Evolutionary conservation across 2,888 invertebrate genomes (phyloP).

Genomic region (Rhabditophanes sp.): DNA sequence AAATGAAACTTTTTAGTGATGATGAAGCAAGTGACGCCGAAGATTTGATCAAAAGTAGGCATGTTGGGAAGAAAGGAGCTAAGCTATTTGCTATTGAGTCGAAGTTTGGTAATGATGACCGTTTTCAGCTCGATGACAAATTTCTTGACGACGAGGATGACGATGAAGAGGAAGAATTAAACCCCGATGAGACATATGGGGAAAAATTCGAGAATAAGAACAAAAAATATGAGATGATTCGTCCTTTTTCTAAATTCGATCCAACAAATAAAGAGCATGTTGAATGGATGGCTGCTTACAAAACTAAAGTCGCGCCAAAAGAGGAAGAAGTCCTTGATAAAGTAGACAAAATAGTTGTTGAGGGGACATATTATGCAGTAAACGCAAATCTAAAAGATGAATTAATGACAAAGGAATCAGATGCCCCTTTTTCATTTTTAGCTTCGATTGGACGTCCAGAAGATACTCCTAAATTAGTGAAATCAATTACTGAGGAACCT

Average conservation of each 20-base stretch:
- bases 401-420: no score
- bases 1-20: no score
- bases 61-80: constrained; percentile 4
- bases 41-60: neutral
- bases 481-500: no score
- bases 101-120: constrained; percentile 4
- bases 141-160: constrained; percentile 18
- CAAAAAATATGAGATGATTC: constrained; percentile 7
- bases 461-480: no score
- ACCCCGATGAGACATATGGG: constrained; percentile 8
- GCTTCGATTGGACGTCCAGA: no score
- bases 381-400: no score
- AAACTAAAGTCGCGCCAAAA: no score
- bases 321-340: no score
- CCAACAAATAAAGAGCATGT: constrained; percentile 29
- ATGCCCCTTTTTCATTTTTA: no score
- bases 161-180: constrained; percentile 16
- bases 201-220: constrained; percentile 13
- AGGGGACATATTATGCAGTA: no score
- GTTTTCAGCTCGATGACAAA: constrained; percentile 8
- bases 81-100: constrained; percentile 5
- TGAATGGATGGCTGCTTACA: constrained; percentile 29
- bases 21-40: neutral
- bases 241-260: constrained; percentile 20
- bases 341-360: no score